phyloP scores from a whole-genome alignment of 2,797 vertebrate species.

The Coregonus ussuriensis region DNA sequence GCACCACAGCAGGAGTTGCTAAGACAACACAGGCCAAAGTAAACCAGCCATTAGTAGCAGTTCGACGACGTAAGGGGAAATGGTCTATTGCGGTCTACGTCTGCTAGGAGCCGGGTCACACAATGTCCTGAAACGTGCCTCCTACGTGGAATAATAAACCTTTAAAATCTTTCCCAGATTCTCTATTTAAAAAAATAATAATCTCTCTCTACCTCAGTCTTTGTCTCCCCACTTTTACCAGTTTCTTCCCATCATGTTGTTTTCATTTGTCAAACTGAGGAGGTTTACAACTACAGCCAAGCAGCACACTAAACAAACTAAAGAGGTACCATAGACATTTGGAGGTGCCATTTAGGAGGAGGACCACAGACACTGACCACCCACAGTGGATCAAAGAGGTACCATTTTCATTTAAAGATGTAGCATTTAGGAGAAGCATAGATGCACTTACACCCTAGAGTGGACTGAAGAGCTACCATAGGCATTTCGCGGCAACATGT shows the following conservation, averaged over 20 bases:
- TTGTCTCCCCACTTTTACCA: too few species aligned
- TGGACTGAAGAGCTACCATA: constrained; percentile 69
- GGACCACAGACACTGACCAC: not conserved
- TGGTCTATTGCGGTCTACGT: constrained; percentile 12
- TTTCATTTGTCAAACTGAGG: not conserved
- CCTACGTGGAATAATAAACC: constrained; percentile 40
- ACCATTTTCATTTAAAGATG: constrained; percentile 6
- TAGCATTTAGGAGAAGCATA: not conserved
- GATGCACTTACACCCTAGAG: constrained; percentile 87
- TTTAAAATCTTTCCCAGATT: constrained; percentile 27
- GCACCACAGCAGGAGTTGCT: constrained; percentile 15
- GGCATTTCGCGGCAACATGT: too few species aligned
- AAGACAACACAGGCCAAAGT: constrained; percentile 5
- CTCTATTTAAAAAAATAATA: too few species aligned
- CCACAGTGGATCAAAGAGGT: not conserved
- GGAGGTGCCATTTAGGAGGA: not conserved
- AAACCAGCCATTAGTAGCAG: constrained; percentile 18
- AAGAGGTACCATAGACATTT: not conserved
- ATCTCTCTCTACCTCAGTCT: too few species aligned
- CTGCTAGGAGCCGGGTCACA: constrained; percentile 35
- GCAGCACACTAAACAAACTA: not conserved
- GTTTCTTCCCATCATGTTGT: constrained; percentile 5
- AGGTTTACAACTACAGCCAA: constrained; percentile 8
- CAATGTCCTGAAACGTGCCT: constrained; percentile 37
- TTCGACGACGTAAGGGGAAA: constrained; percentile 10